Conservation (phyloP, 1,140 invertebrate species). For the Manduca sexta region DNA sequence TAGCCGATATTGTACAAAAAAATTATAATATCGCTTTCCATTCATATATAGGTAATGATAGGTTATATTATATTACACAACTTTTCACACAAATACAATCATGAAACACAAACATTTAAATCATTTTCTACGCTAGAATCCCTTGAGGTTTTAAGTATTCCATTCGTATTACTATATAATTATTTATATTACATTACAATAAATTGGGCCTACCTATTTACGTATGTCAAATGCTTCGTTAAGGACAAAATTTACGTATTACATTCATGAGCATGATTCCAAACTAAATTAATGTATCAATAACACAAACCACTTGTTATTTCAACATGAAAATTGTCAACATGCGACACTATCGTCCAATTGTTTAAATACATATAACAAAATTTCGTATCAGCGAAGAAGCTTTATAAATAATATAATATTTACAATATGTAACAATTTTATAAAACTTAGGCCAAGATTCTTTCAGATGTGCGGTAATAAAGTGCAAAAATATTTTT, state of each 20-base stretch:
- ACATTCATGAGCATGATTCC: slow-evolving; percentile 53
- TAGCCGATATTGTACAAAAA: slow-evolving; percentile 71
- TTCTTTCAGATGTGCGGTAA: slow-evolving; percentile 40
- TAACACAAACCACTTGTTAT: too few relatives aligned
- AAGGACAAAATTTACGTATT: slow-evolving; percentile 61
- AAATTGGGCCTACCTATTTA: slow-evolving; percentile 70
- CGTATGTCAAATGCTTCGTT: slow-evolving; percentile 63
- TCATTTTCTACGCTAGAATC: slow-evolving; percentile 59
- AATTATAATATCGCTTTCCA: slow-evolving; percentile 61
- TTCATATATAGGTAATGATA: slow-evolving; percentile 47
- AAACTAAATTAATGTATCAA: slow-evolving; percentile 21
- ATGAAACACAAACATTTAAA: slow-evolving; percentile 69
- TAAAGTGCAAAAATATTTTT: slow-evolving; percentile 3
- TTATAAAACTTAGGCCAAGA: slow-evolving; percentile 49
- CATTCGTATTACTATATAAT: slow-evolving; percentile 58
- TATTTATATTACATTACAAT: slow-evolving; percentile 68
- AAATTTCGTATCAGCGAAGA: slow-evolving; percentile 11
- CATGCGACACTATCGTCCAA: too few relatives aligned
- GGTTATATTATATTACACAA: slow-evolving; percentile 57
- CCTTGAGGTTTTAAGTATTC: slow-evolving; percentile 61
- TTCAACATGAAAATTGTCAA: too few relatives aligned
- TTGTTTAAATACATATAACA: not conserved
- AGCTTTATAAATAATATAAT: slow-evolving; percentile 57
- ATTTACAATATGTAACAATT: slow-evolving; percentile 66
- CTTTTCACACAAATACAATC: slow-evolving; percentile 65